phyloP scores from a whole-genome alignment of 2,888 invertebrate genomes.

The Catocala nupta region DNA sequence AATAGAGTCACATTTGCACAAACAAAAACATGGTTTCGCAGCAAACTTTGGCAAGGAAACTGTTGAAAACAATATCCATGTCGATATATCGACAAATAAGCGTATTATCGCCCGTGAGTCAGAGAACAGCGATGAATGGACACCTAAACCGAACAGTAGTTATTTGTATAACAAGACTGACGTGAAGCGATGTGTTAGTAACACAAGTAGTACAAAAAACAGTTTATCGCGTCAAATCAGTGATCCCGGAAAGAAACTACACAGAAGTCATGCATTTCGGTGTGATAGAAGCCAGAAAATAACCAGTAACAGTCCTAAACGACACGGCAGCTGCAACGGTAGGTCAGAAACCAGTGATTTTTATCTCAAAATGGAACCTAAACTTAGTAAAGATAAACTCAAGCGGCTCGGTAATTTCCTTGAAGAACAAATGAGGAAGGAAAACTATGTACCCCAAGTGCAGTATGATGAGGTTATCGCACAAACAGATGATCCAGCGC shows the following conservation, averaged over 20 bases:
- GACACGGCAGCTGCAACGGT: slow-evolving; percentile 77
- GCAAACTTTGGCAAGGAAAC: slow-evolving; percentile 49
- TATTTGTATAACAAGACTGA: slow-evolving; percentile 76
- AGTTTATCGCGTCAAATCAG: slow-evolving; percentile 77
- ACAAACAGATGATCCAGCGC: slow-evolving; percentile 45
- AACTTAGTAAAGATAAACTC: slow-evolving; percentile 75
- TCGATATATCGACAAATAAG: slow-evolving; percentile 49
- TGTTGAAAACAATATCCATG: slow-evolving; percentile 27
- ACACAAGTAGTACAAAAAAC: slow-evolving; percentile 72
- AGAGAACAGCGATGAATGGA: slow-evolving; percentile 55
- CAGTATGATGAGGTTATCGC: slow-evolving; percentile 42
- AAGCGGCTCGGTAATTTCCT: slow-evolving; percentile 76
- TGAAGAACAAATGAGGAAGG: slow-evolving; percentile 81
- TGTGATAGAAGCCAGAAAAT: slow-evolving; percentile 81
- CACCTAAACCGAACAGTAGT: slow-evolving; percentile 71
- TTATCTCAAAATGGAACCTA: slow-evolving; percentile 73
- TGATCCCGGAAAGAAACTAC: slow-evolving; percentile 86
- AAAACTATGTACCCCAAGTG: slow-evolving; percentile 67
- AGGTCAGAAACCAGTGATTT: slow-evolving; percentile 75
- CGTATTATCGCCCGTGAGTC: slow-evolving; percentile 49
- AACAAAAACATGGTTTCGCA: slow-evolving; percentile 43
- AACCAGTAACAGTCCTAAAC: slow-evolving; percentile 61
- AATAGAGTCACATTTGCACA: slow-evolving; percentile 44
- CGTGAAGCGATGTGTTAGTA: slow-evolving; percentile 65
- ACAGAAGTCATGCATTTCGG: slow-evolving; percentile 87